These are phyloP conservation scores for Danaus plexippus DNA, from an alignment of 1,140 invertebrate genomes.

Conservation along the genomic window DNA sequence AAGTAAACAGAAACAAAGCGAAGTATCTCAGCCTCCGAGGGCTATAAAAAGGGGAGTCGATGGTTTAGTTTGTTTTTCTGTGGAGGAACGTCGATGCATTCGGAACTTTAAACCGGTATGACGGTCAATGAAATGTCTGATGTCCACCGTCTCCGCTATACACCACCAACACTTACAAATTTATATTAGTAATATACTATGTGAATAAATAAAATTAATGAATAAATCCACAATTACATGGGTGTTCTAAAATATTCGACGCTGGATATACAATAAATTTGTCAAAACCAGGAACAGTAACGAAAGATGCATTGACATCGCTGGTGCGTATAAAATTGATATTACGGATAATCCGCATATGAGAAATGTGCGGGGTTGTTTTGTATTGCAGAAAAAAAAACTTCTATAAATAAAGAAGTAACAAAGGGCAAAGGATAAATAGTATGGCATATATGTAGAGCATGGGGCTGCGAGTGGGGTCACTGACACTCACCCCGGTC, in stretches of 20 bases:
- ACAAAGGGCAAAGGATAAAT: conserved; percentile 60
- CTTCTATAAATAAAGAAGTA: conserved; percentile 51
- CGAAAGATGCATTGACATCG: conserved; percentile 12
- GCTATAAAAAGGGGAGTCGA: conserved; percentile 30
- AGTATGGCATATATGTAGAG: conserved; percentile 49
- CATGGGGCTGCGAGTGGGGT: conserved; percentile 61
- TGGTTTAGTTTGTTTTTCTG: conserved; percentile 63
- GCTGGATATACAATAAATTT: no score
- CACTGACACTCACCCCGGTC: conserved; percentile 63
- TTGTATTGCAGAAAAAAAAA: conserved; percentile 32
- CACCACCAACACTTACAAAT: no score
- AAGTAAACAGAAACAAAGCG: conserved; percentile 34
- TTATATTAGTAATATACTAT: no score
- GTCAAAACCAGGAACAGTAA: no score
- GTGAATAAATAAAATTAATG: no score
- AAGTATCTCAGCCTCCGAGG: conserved; percentile 28
- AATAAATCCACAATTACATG: no score
- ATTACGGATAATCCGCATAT: conserved; percentile 31
- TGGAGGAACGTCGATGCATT: conserved; percentile 55
- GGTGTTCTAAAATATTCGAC: no score
- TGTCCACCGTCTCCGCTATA: conserved; percentile 18
- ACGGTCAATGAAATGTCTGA: conserved; percentile 25
- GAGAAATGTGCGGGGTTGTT: conserved; percentile 30
- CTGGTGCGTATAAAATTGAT: conserved; percentile 28
- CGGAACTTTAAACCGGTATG: conserved; percentile 60